A percentile compares a stretch with the other conserved stretches of the same genome.
Conservation (phyloP, 2,113 vertebrate genomes). For the Myrmecophaga tridactyla region DNA sequence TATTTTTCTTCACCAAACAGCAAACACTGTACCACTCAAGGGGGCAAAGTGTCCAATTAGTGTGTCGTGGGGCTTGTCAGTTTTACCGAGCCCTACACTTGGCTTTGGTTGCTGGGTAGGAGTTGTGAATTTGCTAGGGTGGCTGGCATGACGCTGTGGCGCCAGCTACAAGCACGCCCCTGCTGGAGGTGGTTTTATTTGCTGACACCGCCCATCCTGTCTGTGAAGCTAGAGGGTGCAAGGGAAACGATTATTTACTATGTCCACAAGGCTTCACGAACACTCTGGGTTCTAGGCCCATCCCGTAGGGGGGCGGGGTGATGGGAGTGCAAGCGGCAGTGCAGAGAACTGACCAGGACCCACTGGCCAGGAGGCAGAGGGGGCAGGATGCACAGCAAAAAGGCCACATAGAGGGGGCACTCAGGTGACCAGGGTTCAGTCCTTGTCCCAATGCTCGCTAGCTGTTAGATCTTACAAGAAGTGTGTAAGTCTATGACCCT, state of each 20-base stretch:
- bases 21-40: not conserved
- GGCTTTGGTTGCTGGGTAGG: not conserved
- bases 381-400: not conserved
- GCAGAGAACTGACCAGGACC: not conserved
- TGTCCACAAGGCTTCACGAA: not conserved
- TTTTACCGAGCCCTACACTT: not conserved
- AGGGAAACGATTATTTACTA: not conserved
- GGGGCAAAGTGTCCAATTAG: constrained; percentile 43
- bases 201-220: not conserved
- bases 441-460: not conserved
- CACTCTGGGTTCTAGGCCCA: not conserved
- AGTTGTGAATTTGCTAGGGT: constrained; percentile 3
- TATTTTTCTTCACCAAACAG: constrained; percentile 51
- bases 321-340: not conserved
- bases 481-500: not conserved
- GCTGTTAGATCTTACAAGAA: not conserved
- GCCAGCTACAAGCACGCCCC: constrained; percentile 36
- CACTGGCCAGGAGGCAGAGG: not conserved
- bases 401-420: not conserved
- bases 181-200: constrained; percentile 58
- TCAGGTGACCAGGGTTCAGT: not conserved
- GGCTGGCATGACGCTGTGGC: constrained; percentile 40
- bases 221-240: not conserved
- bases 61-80: constrained; percentile 37
- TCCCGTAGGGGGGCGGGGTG: not conserved